phyloP scores from a whole-genome alignment of 2,113 vertebrate genomes.

The Erythrocebus patas region DNA sequence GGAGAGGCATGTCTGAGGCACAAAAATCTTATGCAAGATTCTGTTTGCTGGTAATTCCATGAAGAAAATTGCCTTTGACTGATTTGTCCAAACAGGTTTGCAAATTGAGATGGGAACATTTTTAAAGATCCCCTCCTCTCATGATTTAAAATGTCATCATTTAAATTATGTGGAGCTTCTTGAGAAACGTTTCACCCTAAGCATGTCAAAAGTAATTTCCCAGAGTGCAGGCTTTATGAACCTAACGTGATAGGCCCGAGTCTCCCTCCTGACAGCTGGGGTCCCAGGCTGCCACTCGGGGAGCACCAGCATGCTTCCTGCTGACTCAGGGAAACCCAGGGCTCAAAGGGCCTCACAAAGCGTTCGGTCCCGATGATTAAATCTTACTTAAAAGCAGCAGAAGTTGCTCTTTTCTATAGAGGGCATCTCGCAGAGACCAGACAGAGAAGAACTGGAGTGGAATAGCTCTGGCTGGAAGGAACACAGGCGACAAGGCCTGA shows the following conservation, averaged over 20 bases:
- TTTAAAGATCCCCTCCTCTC: not conserved
- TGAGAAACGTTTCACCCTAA: not conserved
- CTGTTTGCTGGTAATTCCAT: not conserved
- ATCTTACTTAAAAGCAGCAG: not conserved
- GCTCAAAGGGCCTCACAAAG: not conserved
- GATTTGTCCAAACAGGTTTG: slow-evolving; percentile 2
- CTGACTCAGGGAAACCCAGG: not conserved
- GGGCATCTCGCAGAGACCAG: not conserved
- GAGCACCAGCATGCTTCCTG: not conserved
- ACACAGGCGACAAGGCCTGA: too few species aligned
- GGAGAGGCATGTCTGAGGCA: not conserved
- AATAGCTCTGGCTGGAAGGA: not conserved
- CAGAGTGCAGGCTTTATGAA: not conserved
- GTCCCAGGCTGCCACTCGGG: too few species aligned
- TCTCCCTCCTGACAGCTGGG: not conserved
- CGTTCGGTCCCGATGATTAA: not conserved
- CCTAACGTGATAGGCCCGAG: not conserved
- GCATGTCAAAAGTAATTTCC: not conserved
- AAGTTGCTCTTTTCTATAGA: not conserved
- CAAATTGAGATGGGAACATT: not conserved
- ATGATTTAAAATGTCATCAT: not conserved
- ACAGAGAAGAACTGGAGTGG: not conserved
- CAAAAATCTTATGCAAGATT: not conserved
- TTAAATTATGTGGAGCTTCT: not conserved
- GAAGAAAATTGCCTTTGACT: slow-evolving; percentile 14